A percentile compares a stretch with the other conserved stretches of the same genome.
Conservation (phyloP, 2,888 invertebrate genomes). For the Halictus ligatus region DNA sequence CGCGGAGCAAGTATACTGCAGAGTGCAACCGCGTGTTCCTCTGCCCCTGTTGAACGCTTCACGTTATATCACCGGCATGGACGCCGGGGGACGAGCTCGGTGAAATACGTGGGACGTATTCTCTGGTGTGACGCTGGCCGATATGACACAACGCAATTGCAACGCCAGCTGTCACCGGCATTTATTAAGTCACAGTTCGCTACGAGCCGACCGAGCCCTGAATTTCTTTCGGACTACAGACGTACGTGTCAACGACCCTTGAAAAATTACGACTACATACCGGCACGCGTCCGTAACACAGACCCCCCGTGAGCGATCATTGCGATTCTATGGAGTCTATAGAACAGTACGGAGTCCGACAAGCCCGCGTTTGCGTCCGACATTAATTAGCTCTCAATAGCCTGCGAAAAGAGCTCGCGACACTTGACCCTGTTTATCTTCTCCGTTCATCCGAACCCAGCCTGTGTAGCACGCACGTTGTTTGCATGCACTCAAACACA, state of each 20-base stretch:
- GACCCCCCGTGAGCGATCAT: neutral
- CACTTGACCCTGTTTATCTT: slow-evolving; percentile 29
- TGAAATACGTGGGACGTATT: slow-evolving; percentile 33
- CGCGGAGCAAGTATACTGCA: slow-evolving; percentile 13
- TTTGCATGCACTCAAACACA: neutral
- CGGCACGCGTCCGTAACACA: too few species aligned
- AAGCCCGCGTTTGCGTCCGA: neutral
- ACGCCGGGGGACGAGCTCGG: slow-evolving; percentile 21
- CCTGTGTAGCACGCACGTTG: neutral
- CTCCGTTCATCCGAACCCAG: neutral
- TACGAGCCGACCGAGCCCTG: slow-evolving; percentile 8
- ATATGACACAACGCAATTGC: slow-evolving; percentile 54
- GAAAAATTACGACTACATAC: neutral
- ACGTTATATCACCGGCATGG: slow-evolving; percentile 29
- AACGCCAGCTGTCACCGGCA: slow-evolving; percentile 42
- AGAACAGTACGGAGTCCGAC: neutral
- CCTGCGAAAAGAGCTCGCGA: slow-evolving; percentile 21
- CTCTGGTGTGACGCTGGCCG: slow-evolving; percentile 20
- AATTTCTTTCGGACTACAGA: slow-evolving; percentile 9
- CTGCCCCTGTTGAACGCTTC: slow-evolving; percentile 42
- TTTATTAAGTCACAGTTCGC: slow-evolving; percentile 42
- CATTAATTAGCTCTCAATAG: slow-evolving; percentile 12
- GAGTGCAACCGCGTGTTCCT: slow-evolving; percentile 43
- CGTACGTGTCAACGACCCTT: slow-evolving; percentile 26
- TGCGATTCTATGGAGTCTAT: neutral